Base-by-base conservation (phyloP, 2,113 vertebrate species). In the Calidris pugnax region DNA sequence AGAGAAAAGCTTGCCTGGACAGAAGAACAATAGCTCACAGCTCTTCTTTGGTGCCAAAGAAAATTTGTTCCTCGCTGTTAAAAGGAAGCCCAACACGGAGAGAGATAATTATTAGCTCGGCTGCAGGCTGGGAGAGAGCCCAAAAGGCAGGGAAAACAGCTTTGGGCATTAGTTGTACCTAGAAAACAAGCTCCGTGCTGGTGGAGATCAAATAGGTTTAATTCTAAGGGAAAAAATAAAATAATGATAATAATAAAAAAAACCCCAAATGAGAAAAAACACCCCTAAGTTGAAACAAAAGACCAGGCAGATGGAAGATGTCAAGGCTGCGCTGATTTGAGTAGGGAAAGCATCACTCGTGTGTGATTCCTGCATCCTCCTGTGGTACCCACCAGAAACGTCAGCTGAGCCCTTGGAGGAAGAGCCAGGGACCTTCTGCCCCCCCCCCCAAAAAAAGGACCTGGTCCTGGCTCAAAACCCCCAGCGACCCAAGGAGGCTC, bases 21-120 rank as follows among this genome's bases (percentile, higher is more conserved):
- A 55, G 76, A 88, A 56, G 85, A 94, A 97, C 86, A 96, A 93
- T 86, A 92, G 85, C 64, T 81, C 39, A 35, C 73, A 94, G 86
- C 35, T 90, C 60, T 51, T 78, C 51, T 87, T 74, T 41, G 48
- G 68, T 95, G 95, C 95, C 93, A 97, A 95, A 68, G 73, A 92
- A 92, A 94, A 94, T 93, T 93, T 92, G 95, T 90, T 74, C 74
- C 68, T 93, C 28, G 32, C 83, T 43, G 85, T 84, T 89, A 88
- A 94, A 94, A 93, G 60, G 68, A 90, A 94, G 89, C 81, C 59
- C 66, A 91, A 73, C 85, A 80, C 7, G 43, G 79, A 91, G 56
- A 93, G 92, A 71, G 83, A 81, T 75, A 90, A 97, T 97, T 90
- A 88, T 62, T 69, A 82, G 86, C 92, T 93, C 73, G 4, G 75